Conservation (phyloP, 2,888 invertebrate genomes). For the Drosophila mimetica region DNA sequence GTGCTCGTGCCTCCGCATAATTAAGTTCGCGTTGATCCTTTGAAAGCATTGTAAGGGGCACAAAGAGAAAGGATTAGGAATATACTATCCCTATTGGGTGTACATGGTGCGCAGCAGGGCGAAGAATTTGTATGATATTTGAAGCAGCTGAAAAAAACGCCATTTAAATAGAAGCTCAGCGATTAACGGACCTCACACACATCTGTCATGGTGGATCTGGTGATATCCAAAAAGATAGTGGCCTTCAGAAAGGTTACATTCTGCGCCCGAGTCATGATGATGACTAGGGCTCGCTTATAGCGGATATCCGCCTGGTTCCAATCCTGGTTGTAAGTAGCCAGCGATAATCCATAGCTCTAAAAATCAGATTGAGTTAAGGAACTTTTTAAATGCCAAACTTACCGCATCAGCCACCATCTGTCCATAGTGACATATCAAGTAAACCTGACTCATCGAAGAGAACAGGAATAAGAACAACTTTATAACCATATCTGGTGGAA, state of each 20-base stretch:
- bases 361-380: no score
- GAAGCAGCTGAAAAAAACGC: conserved; percentile 66
- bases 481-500: conserved; percentile 55
- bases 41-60: conserved; percentile 53
- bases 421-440: conserved; percentile 78
- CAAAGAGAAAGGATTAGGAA: conserved; percentile 17
- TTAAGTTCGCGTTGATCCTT: conserved; percentile 56
- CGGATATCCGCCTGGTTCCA: conserved; percentile 72
- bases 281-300: conserved; percentile 67
- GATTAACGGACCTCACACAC: conserved; percentile 44
- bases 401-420: conserved; percentile 75
- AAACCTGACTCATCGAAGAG: conserved; percentile 73
- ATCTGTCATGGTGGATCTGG: conserved; percentile 72
- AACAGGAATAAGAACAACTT: conserved; percentile 74
- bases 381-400: not conserved
- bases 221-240: conserved; percentile 71
- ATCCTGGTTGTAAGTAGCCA: conserved; percentile 72
- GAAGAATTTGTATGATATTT: conserved; percentile 82
- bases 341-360: conserved; percentile 61
- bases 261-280: conserved; percentile 76
- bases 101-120: conserved; percentile 80
- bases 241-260: conserved; percentile 71
- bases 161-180: not conserved
- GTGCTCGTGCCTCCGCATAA: conserved; percentile 67
- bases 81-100: conserved; percentile 38